Conservation (phyloP, 2,113 vertebrate genomes). For the Cheirogaleus medius region DNA sequence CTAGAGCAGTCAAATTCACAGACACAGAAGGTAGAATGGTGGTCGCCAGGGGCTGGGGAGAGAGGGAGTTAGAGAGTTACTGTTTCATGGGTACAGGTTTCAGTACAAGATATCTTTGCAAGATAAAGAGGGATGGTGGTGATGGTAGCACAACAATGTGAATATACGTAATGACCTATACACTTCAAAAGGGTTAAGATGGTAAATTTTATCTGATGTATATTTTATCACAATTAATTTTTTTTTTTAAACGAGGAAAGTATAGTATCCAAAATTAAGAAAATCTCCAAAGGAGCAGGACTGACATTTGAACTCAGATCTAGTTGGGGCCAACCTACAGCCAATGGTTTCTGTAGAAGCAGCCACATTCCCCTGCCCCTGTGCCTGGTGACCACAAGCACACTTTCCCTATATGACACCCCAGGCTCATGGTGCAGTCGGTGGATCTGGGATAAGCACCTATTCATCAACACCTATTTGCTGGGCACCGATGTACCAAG, state of each 20-base stretch:
- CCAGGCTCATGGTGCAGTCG: fast-evolving
- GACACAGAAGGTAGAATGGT: neutral
- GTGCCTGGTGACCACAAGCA: neutral
- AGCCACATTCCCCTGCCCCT: neutral
- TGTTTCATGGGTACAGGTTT: neutral
- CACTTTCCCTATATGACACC: neutral
- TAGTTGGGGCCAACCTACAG: neutral
- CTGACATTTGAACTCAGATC: neutral
- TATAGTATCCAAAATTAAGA: neutral
- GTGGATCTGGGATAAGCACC: neutral
- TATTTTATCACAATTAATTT: neutral
- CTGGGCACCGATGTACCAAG: neutral
- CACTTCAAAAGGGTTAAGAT: neutral
- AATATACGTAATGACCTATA: neutral
- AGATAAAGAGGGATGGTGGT: neutral
- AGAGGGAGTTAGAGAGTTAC: fast-evolving
- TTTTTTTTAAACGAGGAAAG: neutral
- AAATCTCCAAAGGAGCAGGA: neutral
- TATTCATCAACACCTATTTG: fast-evolving
- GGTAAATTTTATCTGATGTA: neutral
- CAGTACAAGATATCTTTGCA: neutral
- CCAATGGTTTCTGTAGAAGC: neutral
- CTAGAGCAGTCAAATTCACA: neutral
- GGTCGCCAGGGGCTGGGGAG: neutral
- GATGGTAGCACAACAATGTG: neutral